phyloP scores from a whole-genome alignment of 2,888 invertebrate species.

The Microdon myrmicae region DNA sequence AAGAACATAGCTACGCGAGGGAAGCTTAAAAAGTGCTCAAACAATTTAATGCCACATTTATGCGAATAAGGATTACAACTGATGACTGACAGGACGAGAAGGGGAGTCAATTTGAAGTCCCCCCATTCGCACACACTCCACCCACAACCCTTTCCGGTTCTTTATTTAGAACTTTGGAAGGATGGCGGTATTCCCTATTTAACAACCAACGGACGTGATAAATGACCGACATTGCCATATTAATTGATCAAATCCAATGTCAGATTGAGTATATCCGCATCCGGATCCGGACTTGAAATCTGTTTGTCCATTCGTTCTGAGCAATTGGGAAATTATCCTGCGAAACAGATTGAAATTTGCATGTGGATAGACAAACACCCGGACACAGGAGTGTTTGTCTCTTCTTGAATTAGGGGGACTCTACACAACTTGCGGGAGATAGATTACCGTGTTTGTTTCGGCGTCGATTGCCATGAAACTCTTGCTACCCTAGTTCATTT shows the following conservation, averaged over 20 bases:
- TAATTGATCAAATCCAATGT: constrained; percentile 53
- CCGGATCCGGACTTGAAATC: constrained; percentile 46
- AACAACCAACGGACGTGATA: constrained; percentile 38
- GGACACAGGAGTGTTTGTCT: constrained; percentile 9
- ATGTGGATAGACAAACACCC: constrained; percentile 33
- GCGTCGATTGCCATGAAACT: constrained; percentile 35
- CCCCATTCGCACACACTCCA: constrained; percentile 5
- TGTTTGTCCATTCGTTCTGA: background rate
- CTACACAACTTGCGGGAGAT: constrained; percentile 6
- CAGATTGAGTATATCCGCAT: constrained; percentile 51
- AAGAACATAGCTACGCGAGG: constrained; percentile 8
- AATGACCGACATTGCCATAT: constrained; percentile 52
- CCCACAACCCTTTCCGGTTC: constrained; percentile 45
- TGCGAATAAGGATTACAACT: constrained; percentile 46
- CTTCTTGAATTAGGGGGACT: background rate
- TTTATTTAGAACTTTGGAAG: constrained; percentile 43
- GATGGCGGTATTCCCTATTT: constrained; percentile 14
- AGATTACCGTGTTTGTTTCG: constrained; percentile 41
- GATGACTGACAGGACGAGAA: constrained; percentile 18
- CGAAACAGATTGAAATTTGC: constrained; percentile 48
- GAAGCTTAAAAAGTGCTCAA: constrained; percentile 45
- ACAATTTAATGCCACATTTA: constrained; percentile 51
- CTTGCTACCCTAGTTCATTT: constrained; percentile 29
- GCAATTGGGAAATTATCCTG: constrained; percentile 32
- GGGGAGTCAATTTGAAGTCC: constrained; percentile 35